phyloP scores from a whole-genome alignment of 2,797 vertebrate genomes.

The Neolamprologus multifasciatus region DNA sequence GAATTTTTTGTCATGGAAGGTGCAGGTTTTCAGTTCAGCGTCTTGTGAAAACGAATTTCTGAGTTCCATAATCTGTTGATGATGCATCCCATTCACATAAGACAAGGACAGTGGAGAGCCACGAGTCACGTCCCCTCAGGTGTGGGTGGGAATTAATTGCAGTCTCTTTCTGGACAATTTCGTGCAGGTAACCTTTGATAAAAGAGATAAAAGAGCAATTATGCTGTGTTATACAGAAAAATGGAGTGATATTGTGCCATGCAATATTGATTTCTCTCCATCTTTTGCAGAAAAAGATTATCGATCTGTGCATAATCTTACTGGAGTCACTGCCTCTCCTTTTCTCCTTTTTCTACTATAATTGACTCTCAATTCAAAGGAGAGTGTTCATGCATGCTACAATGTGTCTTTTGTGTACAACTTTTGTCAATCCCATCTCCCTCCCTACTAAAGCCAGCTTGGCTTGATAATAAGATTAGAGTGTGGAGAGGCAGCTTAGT shows the following conservation, averaged over 20 bases:
- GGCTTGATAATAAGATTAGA: slow-evolving; percentile 77
- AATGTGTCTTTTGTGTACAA: slow-evolving; percentile 40
- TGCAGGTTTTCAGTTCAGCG: neutral
- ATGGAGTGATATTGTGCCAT: neutral
- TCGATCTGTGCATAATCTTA: neutral
- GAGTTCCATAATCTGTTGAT: neutral
- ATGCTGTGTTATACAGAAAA: neutral
- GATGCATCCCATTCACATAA: neutral
- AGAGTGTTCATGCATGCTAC: slow-evolving; percentile 54
- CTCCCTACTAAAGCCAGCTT: slow-evolving; percentile 68
- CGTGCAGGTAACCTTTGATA: neutral
- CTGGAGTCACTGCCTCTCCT: neutral
- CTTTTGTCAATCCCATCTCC: slow-evolving; percentile 48
- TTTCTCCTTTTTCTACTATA: slow-evolving; percentile 6
- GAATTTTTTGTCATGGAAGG: neutral
- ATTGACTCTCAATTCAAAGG: slow-evolving; percentile 43
- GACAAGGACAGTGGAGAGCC: neutral
- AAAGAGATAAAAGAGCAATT: neutral
- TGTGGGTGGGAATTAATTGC: neutral
- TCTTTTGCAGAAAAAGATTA: neutral
- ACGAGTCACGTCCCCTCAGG: neutral
- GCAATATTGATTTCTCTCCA: neutral
- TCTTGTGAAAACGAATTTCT: neutral
- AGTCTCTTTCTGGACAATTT: neutral
- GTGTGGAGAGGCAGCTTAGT: slow-evolving; percentile 68